phyloP scores from a whole-genome alignment of 2,797 vertebrate species.

The Protonibea diacanthus region DNA sequence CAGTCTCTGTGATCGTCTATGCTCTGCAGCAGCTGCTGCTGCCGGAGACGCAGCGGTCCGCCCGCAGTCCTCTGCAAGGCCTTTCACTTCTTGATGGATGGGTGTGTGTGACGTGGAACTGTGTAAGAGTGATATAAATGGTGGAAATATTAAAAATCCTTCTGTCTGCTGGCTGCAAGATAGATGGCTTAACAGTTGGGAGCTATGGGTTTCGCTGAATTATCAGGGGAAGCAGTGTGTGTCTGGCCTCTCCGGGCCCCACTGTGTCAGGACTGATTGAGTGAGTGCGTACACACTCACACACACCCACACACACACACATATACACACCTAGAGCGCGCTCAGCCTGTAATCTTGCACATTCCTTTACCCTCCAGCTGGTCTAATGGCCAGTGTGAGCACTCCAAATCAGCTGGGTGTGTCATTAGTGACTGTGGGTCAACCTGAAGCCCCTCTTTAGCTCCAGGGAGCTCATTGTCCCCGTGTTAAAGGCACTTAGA shows the following conservation, averaged over 20 bases:
- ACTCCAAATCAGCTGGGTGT: slow-evolving; percentile 48
- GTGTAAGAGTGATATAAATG: slow-evolving; percentile 39
- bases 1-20: not conserved
- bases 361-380: slow-evolving; percentile 52
- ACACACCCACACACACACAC: not conserved
- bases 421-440: slow-evolving; percentile 55
- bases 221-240: slow-evolving; percentile 35
- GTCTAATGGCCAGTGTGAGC: slow-evolving; percentile 19
- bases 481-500: slow-evolving; percentile 30
- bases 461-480: slow-evolving; percentile 44
- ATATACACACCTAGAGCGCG: not conserved
- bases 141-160: slow-evolving; percentile 40
- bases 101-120: slow-evolving; percentile 18
- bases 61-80: slow-evolving; percentile 12
- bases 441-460: slow-evolving; percentile 39
- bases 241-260: slow-evolving; percentile 3
- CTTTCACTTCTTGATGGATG: slow-evolving; percentile 45
- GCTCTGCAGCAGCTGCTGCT: not conserved
- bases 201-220: slow-evolving; percentile 7
- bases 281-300: not conserved
- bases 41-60: not conserved
- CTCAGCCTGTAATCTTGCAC: slow-evolving; percentile 60
- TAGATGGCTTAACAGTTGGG: slow-evolving; percentile 1
- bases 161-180: slow-evolving; percentile 27
- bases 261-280: slow-evolving; percentile 27